Conservation (phyloP, 2,797 vertebrate species). For the Channa striata region DNA sequence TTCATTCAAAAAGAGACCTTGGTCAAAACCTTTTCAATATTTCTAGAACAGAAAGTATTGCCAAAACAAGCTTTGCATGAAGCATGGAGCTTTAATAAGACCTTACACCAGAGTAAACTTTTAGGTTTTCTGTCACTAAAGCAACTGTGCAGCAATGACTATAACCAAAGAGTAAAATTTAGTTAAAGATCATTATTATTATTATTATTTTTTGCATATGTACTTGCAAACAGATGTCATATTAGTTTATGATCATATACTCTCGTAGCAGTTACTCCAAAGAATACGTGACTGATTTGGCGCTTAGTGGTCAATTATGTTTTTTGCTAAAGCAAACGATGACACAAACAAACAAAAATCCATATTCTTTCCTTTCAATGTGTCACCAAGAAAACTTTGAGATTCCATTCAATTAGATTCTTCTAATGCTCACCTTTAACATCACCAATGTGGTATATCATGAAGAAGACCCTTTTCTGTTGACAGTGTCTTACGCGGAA, state of each 20-base stretch:
- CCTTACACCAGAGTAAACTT: not conserved
- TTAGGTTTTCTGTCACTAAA: not conserved
- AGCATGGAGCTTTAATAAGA: not conserved
- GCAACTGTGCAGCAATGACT: slow-evolving; percentile 2
- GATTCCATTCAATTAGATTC: slow-evolving; percentile 45
- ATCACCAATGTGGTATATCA: slow-evolving; percentile 49
- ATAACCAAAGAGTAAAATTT: slow-evolving; percentile 2
- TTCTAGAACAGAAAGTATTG: too few relatives aligned
- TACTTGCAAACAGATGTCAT: not conserved
- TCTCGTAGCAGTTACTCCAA: not conserved
- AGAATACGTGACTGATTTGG: not conserved
- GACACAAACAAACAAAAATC: slow-evolving; percentile 15
- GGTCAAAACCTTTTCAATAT: too few relatives aligned
- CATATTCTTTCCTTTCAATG: slow-evolving; percentile 5
- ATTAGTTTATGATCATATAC: not conserved
- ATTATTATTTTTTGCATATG: too few relatives aligned
- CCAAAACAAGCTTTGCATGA: too few relatives aligned
- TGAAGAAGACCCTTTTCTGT: slow-evolving; percentile 49
- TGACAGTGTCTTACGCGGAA: slow-evolving; percentile 64
- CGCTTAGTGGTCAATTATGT: not conserved
- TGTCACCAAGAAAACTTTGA: slow-evolving; percentile 7
- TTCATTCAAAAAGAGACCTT: not conserved
- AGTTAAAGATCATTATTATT: not conserved
- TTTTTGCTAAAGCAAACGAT: too few relatives aligned
- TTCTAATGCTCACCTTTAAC: slow-evolving; percentile 29